Evolutionary conservation across 2,888 invertebrate species (phyloP), one percentile per base, ranked within the genome.

Genomic region (Amphipoea oculea): DNA sequence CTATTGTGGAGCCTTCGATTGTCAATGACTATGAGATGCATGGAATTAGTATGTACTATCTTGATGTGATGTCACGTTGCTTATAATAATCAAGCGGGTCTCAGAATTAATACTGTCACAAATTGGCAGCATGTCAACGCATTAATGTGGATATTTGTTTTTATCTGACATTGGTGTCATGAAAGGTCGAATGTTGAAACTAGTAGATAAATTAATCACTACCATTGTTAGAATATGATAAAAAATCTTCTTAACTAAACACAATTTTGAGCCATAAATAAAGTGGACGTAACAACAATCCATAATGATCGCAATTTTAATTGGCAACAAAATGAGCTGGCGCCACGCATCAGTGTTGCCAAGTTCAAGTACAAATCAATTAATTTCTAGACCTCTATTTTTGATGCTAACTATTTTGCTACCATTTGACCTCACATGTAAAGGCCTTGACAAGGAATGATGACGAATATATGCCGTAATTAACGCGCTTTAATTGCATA

Each of bases 311-410:
- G 9, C 45, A 62, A 40, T 67, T 76, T 76, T 73, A 76, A 83
- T 65, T 71, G 67, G 71, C 68, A 48, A 36, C 60, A 45, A 63
- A 78, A 84, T 54, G 29, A 67, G 14, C 54, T 79, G 76, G 65
- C 82, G 63, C 73, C 60, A 54, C 7, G 2, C 65, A 40, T 14
- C 51, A 63, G 42, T 63, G 48, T 68, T 65, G 72, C 42, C 45
- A 73, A 74, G 65, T 76, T 85, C 81, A 84, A 86, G 81, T 63
- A 51, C 81, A 68, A 40, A 81, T 62, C 73, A 76, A 86, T 86
- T 84, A 40, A 76, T 75, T 65, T 29, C 2, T 73, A 51, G n/a
- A 40, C 23, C 17, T 67, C n/a, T 11, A 65, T 71, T 86, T 85
- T 83, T 54, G 45, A 40, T 40, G 69, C 17, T 42, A 40, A 83